These are phyloP conservation scores for Anseranas semipalmata DNA, from an alignment of 2,113 vertebrate genomes.

Conservation along the genomic window DNA sequence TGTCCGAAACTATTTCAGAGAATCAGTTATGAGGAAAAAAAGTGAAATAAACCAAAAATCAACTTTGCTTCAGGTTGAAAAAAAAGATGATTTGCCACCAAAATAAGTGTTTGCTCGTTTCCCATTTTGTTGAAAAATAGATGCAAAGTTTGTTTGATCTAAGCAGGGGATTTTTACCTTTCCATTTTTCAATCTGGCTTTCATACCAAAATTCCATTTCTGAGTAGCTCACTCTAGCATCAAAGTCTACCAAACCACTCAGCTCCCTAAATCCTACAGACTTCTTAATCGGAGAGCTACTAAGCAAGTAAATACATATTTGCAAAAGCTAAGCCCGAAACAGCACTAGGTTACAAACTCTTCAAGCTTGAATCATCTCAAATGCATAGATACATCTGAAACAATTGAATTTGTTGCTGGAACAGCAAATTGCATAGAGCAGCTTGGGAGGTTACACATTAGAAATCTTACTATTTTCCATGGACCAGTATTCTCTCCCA, in stretches of 20 bases:
- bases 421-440: not conserved
- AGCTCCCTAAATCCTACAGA: not conserved
- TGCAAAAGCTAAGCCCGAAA: not conserved
- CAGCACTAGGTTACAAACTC: not conserved
- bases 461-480: not conserved
- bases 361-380: not conserved
- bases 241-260: not conserved
- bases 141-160: not conserved
- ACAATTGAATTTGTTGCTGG: not conserved
- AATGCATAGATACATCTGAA: not conserved
- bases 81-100: not conserved
- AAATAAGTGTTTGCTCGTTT: not conserved
- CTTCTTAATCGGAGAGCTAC: not conserved
- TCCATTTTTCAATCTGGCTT: not conserved
- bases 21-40: fast-evolving
- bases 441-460: not conserved
- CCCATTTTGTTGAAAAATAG: not conserved
- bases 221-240: not conserved
- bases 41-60: not conserved
- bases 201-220: not conserved
- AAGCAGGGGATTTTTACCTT: not conserved
- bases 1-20: not conserved
- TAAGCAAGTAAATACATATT: not conserved
- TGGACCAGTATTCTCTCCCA: not conserved
- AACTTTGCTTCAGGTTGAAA: not conserved